Base-by-base conservation (phyloP, 2,113 vertebrate species). In the Cyprinodon variegatus region DNA sequence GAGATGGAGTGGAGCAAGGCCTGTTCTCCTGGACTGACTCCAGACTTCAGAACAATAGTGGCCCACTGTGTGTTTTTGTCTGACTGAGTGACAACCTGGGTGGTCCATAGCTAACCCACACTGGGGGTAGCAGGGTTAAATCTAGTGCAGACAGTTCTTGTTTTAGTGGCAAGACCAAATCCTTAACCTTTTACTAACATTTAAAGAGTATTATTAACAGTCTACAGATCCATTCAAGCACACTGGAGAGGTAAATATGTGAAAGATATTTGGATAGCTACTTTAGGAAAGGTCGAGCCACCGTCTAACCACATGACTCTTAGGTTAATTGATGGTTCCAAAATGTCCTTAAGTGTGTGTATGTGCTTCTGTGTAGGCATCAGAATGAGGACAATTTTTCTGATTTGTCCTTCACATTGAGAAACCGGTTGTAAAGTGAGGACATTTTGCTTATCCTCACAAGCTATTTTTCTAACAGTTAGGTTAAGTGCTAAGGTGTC, bases 31-130 rank as follows among this genome's bases (percentile, higher is more conserved):
- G 86, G 86, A 84, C 70, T 9, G 11, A 66, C 68, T 88, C 82
- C 87, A 89, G 81, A 77, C 64, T 64, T 72, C 61, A 67, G 62
- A 85, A 88, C 85, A 90, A 89, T 85, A 70, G 77, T 50, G 61
- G 22, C 60, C 65, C 48, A 48, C 11, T 74, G 70, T 79, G 70
- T 81, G 69, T 78, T 62, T 74, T 48, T 68, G 48, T 57, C 65
- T 48, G 77, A 11, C 77, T 64, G 61, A 65, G 57, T 74, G 81
- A 74, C 74, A 72, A 72, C 39, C 67, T 91, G 88, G 89, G 87
- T 90, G 88, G 89, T 89, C 88, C 72, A n/a, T 53, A 59, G 73
- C 70, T 57, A 13, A 57, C 13, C 57, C n/a, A 74, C 43, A 60
- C 37, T 38, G 60, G 43, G 40, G 64, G 17, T 10, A 8, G 39